Base-by-base conservation (phyloP, 2,113 vertebrate genomes). In the Dromiciops gliroides region DNA sequence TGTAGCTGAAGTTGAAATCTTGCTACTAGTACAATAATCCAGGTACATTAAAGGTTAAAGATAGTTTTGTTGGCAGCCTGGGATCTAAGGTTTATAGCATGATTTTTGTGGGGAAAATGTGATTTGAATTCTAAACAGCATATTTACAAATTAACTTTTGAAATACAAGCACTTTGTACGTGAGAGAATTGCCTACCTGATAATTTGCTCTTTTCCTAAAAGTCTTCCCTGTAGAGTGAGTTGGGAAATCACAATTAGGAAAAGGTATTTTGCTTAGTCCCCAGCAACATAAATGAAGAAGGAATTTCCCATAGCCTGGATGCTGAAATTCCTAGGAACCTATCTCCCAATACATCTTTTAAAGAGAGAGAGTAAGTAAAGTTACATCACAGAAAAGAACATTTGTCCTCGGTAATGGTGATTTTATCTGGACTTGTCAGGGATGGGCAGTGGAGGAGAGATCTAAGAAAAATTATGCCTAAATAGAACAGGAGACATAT, bases 401-500 rank as follows among this genome's bases (percentile, higher is more conserved):
- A 95, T 52, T 94, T 92, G 16, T 94, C 49, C 91, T 83, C 19
- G 8, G n/a, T 83, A 83, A 44, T 83, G 67, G 37, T 83, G 67
- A 83, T 83, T 83, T 44, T 44, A 44, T 44, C 67, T 83, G 16
- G 16, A 44, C 67, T 83, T 83, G 67, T 83, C 44, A 25, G 50
- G 10, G 92, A 67, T 56, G 92, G 49, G 67, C 16, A 92, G 31
- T 25, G 89, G 93, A 56, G 37, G 93, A 92, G 49, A 89, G 48
- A 75, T 94, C 90, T 93, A 91, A 91, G 67, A 56, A 83, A 83
- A 3, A 91, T 67, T 90, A 0, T 2, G 75, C 52, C 47, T 91
- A 95, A 92, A 90, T 48, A 94, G 51, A 96, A 92, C 25, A 93
- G 91, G 60, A 92, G 24, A 1, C 51, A 89, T 50, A 49, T 93